Evolutionary conservation across 2,797 vertebrate genomes (phyloP).

Genomic region (Smutsia gigantea): DNA sequence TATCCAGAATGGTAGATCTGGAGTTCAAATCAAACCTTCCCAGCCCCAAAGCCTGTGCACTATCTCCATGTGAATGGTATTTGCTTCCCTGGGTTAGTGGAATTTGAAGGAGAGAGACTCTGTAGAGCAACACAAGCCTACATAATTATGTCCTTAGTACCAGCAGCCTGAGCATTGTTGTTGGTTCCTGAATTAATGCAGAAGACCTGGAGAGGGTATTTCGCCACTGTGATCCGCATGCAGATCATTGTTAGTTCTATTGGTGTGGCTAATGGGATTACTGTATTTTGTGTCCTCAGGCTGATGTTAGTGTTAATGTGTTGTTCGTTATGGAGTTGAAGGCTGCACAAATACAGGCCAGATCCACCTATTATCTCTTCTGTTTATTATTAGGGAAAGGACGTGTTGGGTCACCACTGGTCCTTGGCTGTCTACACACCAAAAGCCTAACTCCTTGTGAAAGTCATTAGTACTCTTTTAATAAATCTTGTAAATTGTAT

Average conservation of each 20-base stretch:
- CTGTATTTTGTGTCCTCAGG: background rate
- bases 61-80: accelerated
- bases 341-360: background rate
- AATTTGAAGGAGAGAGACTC: background rate
- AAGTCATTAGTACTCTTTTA: background rate
- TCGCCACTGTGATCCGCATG: background rate
- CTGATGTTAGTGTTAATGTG: background rate
- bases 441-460: background rate
- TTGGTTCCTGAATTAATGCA: background rate
- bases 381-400: background rate
- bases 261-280: background rate
- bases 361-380: background rate
- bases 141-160: accelerated
- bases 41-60: no score
- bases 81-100: background rate
- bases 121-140: background rate
- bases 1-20: background rate
- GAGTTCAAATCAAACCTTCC: background rate
- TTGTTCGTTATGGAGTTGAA: background rate
- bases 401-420: background rate
- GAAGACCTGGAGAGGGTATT: background rate
- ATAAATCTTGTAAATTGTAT: background rate
- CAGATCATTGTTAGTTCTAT: background rate
- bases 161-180: background rate
- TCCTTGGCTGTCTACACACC: background rate